Evolutionary conservation across 1,140 invertebrate species (phyloP).

Genomic region (Heliconius hermathena): DNA sequence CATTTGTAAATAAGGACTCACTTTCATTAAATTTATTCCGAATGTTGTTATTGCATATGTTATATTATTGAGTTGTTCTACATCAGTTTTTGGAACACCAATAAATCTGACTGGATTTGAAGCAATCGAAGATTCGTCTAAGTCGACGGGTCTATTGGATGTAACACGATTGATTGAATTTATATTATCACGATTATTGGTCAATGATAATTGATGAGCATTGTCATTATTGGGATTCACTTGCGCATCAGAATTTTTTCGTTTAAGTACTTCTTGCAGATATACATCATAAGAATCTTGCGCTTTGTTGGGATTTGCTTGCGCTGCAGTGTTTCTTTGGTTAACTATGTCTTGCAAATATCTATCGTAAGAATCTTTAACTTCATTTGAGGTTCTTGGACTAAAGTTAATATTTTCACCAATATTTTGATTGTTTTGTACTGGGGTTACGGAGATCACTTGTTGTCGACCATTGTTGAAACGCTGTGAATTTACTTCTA

Average conservation of each 20-base stretch:
- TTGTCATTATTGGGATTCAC: not conserved
- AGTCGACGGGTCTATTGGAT: not conserved
- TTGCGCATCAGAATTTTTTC: not conserved
- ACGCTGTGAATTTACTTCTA: conserved; percentile 9
- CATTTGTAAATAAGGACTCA: conserved; percentile 24
- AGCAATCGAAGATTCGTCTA: conserved; percentile 22
- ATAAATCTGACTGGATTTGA: conserved; percentile 38
- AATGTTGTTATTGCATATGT: conserved; percentile 54
- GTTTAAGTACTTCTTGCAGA: conserved; percentile 14
- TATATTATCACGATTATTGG: conserved; percentile 1
- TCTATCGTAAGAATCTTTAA: conserved; percentile 18
- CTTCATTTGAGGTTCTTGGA: not conserved
- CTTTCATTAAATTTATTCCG: conserved; percentile 55
- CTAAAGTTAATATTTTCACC: not conserved
- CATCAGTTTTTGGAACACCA: conserved; percentile 40
- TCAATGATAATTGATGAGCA: not conserved
- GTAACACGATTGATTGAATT: conserved; percentile 18
- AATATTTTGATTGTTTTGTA: not conserved
- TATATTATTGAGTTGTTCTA: conserved; percentile 48
- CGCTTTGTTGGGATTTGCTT: not conserved
- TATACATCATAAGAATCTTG: conserved; percentile 25
- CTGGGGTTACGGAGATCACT: not conserved
- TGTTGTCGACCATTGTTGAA: conserved; percentile 8
- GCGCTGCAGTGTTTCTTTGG: not conserved
- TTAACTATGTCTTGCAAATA: conserved; percentile 16